These are phyloP conservation scores for Nannoperca australis DNA, from an alignment of 2,797 vertebrate genomes.

Conservation along the genomic window DNA sequence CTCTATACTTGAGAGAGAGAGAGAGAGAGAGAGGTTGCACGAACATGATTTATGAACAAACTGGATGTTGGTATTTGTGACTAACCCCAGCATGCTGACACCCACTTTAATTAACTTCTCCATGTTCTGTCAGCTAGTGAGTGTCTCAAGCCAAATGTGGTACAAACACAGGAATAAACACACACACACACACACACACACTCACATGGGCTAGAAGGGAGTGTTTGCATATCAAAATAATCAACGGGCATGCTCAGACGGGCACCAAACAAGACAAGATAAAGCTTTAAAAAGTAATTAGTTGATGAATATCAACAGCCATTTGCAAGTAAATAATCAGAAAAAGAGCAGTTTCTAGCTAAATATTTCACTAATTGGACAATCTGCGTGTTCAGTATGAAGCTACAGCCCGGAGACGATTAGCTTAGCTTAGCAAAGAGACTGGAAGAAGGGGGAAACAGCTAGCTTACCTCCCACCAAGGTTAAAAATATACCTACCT, in stretches of 20 bases:
- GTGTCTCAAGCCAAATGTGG: constrained; percentile 16
- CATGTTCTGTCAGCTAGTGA: constrained; percentile 17
- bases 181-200: neutral
- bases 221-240: neutral
- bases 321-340: neutral
- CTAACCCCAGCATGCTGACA: constrained; percentile 9
- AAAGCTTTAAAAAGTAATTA: neutral
- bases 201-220: neutral
- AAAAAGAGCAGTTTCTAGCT: neutral
- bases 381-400: too few species aligned
- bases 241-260: neutral
- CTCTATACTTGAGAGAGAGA: neutral
- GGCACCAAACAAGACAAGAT: neutral
- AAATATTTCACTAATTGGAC: neutral
- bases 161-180: constrained; percentile 14
- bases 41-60: neutral
- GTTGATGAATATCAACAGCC: constrained; percentile 5
- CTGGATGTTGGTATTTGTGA: neutral
- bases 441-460: too few species aligned
- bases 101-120: constrained; percentile 41
- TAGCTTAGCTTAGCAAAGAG: too few species aligned
- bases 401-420: too few species aligned
- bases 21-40: neutral
- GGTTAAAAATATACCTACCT: neutral
- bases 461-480: neutral